Evolutionary conservation across 2,888 invertebrate genomes (phyloP).

Genomic region (Tiphia femorata): DNA sequence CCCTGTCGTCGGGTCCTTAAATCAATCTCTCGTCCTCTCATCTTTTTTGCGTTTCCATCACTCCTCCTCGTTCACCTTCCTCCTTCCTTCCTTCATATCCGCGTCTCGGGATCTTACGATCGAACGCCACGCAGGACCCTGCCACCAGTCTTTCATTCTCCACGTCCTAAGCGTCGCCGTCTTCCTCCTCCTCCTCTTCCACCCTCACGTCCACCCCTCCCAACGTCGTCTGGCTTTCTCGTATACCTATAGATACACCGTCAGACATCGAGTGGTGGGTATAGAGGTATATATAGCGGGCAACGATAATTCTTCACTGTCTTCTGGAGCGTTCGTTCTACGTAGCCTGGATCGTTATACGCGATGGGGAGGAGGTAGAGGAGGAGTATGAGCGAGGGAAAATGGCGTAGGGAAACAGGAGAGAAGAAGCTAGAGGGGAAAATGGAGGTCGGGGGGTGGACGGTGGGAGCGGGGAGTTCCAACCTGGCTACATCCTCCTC

Average conservation of each 20-base stretch:
- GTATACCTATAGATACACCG: no score
- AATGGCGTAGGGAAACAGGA: no score
- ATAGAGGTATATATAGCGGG: conserved; percentile 3
- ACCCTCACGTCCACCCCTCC: neutral
- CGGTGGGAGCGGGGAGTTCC: no score
- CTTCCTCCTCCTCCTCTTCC: neutral
- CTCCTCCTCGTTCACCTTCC: neutral
- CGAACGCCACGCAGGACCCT: neutral
- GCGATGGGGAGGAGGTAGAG: conserved; percentile 24
- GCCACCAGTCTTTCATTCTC: neutral
- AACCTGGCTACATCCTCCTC: no score
- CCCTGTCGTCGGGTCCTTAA: neutral
- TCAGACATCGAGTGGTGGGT: no score
- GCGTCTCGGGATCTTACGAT: conserved; percentile 3
- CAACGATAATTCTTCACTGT: conserved; percentile 42
- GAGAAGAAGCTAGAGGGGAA: no score
- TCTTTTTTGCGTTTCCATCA: neutral
- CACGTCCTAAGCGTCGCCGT: neutral
- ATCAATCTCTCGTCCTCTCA: neutral
- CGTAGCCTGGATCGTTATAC: conserved; percentile 34
- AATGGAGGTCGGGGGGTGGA: no score
- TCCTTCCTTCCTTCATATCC: neutral
- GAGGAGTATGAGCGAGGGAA: neutral
- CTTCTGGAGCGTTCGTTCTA: conserved; percentile 31
- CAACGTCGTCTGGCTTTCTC: neutral